phyloP scores from a whole-genome alignment of 2,888 invertebrate genomes.

The Boloria selene region DNA sequence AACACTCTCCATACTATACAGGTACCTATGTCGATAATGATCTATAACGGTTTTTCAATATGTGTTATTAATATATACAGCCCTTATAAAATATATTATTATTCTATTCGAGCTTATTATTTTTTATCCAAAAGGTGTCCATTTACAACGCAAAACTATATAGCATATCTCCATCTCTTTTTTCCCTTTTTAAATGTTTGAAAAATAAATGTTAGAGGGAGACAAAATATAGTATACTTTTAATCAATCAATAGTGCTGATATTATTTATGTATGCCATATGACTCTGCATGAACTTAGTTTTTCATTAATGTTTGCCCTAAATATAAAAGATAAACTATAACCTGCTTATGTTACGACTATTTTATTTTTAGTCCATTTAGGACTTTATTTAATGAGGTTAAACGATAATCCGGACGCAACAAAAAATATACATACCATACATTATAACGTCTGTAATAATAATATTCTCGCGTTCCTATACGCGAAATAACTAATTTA shows the following conservation, averaged over 20 bases:
- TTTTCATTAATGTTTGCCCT: no score
- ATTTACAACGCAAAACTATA: neutral
- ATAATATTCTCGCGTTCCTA: no score
- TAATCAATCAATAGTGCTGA: neutral
- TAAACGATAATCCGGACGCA: neutral
- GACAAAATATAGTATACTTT: neutral
- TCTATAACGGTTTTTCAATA: constrained; percentile 13
- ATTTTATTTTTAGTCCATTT: neutral
- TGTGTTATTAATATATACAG: constrained; percentile 22
- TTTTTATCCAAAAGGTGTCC: neutral
- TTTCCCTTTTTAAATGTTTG: neutral
- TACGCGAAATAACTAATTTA: no score
- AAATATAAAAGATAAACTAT: neutral
- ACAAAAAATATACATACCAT: neutral
- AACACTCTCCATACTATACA: constrained; percentile 10
- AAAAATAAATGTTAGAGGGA: neutral
- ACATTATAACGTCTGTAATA: neutral
- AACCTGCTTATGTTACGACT: neutral
- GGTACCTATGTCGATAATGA: neutral
- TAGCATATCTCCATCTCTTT: constrained; percentile 4
- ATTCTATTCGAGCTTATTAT: constrained; percentile 33
- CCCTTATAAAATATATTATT: constrained; percentile 14
- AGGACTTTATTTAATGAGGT: constrained; percentile 5
- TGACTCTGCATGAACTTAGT: no score
- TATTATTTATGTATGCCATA: no score